Conservation (phyloP, 2,797 vertebrate genomes). For the Fratercula arctica region DNA sequence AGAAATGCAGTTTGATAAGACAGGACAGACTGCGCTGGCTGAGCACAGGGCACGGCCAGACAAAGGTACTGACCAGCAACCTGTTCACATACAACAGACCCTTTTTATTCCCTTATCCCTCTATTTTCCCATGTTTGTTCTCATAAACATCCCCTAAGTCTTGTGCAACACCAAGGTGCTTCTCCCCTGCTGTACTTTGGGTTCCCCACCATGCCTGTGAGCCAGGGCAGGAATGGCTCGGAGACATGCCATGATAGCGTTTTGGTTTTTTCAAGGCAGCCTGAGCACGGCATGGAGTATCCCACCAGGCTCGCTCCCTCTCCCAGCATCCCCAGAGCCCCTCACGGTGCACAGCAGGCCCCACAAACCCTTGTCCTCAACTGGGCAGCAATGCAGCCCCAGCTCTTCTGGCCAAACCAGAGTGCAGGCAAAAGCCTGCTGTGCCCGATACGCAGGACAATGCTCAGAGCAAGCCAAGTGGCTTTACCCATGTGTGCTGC, state of each 20-base stretch:
- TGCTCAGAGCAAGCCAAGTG: not conserved
- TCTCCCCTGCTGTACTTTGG: not conserved
- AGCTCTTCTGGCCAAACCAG: not conserved
- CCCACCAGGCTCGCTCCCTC: not conserved
- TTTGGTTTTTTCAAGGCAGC: not conserved
- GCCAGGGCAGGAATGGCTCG: not conserved
- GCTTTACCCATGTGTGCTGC: not conserved
- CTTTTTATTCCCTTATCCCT: not conserved
- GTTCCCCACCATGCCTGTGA: not conserved
- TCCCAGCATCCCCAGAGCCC: not conserved
- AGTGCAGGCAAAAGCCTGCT: not conserved
- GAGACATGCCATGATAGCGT: not conserved
- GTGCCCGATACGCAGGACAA: not conserved
- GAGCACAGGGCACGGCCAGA: not conserved
- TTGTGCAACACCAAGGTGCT: not conserved
- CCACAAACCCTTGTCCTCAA: fast-evolving
- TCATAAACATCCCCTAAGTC: not conserved
- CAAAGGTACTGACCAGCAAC: not conserved
- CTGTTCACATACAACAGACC: fast-evolving
- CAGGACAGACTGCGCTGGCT: not conserved
- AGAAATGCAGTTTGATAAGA: not conserved
- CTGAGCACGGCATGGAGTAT: not conserved
- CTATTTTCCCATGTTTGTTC: not conserved
- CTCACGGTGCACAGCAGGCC: not conserved
- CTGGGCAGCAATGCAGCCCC: not conserved